A percentile compares a stretch with the other conserved stretches of the same genome.
Evolutionary conservation across 2,797 vertebrate species (phyloP).

Genomic region (Thunnus albacares): DNA sequence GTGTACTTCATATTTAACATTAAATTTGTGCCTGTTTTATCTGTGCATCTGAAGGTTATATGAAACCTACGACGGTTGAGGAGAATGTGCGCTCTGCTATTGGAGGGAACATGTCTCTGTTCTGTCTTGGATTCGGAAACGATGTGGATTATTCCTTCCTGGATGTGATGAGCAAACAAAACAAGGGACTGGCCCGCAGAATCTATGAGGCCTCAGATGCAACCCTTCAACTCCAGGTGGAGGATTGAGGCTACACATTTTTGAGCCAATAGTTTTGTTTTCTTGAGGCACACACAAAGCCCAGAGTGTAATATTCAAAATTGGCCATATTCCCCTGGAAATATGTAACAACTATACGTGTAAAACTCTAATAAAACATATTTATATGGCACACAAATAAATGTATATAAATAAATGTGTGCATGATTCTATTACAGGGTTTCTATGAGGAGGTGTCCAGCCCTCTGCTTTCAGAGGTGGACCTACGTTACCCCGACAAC

Average conservation of each 20-base stretch:
- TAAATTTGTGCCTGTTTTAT: background rate
- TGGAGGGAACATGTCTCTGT: conserved; percentile 85
- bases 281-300: too few relatives aligned
- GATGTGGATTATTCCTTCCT: conserved; percentile 91
- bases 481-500: conserved; percentile 87
- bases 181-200: conserved; percentile 90
- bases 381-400: background rate
- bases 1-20: background rate
- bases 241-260: conserved; percentile 33
- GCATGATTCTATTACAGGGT: conserved; percentile 78
- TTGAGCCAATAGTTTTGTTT: background rate
- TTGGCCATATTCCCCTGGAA: background rate
- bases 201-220: conserved; percentile 93
- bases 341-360: background rate
- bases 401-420: background rate
- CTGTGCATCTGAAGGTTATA: conserved; percentile 63
- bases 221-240: conserved; percentile 91
- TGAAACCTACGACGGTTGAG: conserved; percentile 73
- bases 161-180: conserved; percentile 91
- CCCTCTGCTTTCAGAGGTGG: conserved; percentile 87
- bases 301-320: too few relatives aligned
- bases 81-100: conserved; percentile 82
- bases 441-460: conserved; percentile 93
- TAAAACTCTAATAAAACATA: background rate
- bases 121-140: conserved; percentile 93